These are phyloP conservation scores for Zaprionus africanus DNA, from an alignment of 1,140 invertebrate species.

Conservation along the genomic window DNA sequence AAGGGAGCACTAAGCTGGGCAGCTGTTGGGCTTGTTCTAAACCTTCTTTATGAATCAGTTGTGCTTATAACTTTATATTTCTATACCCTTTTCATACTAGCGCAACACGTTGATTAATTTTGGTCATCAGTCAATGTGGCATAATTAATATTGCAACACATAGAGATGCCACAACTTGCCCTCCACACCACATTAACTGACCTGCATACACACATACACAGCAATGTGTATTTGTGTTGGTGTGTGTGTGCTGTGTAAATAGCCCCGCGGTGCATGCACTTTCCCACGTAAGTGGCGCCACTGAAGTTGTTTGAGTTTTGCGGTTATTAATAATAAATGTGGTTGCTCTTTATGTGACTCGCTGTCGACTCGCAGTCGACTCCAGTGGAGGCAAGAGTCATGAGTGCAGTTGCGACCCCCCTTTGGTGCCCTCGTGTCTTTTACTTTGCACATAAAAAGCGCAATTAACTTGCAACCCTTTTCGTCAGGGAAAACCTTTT, in stretches of 20 bases:
- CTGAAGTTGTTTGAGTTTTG: slow-evolving; percentile 79
- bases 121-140: slow-evolving; percentile 43
- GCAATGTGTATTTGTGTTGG: slow-evolving; percentile 1
- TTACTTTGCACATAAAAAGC: slow-evolving; percentile 58
- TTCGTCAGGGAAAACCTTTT: slow-evolving; percentile 54
- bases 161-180: not conserved
- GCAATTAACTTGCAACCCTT: slow-evolving; percentile 75
- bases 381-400: slow-evolving; percentile 15
- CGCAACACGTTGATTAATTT: slow-evolving; percentile 24
- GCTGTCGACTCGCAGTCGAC: not conserved
- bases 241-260: slow-evolving; percentile 58
- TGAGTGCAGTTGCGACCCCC: slow-evolving; percentile 21
- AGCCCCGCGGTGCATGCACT: slow-evolving; percentile 47
- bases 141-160: slow-evolving; percentile 44
- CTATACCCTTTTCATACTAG: not conserved
- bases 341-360: slow-evolving; percentile 68
- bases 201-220: slow-evolving; percentile 2
- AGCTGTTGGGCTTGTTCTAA: not conserved
- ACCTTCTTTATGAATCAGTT: not conserved
- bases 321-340: slow-evolving; percentile 81
- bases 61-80: too few relatives aligned
- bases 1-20: not conserved
- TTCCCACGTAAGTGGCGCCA: slow-evolving; percentile 43
- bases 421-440: not conserved
- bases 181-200: slow-evolving; percentile 30